Conservation (phyloP, 2,888 invertebrate genomes). For the Morpho helenor region DNA sequence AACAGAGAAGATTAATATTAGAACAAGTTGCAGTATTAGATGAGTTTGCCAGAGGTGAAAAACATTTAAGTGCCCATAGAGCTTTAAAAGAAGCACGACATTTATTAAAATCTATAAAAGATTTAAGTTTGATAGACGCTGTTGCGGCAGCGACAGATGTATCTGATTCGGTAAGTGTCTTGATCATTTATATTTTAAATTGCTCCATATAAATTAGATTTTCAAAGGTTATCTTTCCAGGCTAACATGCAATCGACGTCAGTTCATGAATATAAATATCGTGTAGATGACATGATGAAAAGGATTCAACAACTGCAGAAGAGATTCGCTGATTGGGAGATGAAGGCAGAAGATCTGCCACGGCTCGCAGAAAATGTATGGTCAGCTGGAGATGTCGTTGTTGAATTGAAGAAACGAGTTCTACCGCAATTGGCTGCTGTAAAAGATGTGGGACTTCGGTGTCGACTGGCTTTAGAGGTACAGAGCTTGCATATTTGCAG, state of each 20-base stretch:
- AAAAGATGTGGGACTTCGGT: constrained; percentile 49
- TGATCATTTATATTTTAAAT: background rate
- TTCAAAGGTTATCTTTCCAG: constrained; percentile 35
- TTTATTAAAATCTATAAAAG: constrained; percentile 58
- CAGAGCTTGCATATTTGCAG: constrained; percentile 5
- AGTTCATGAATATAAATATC: constrained; percentile 60
- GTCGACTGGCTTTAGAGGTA: constrained; percentile 58
- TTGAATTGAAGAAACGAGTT: constrained; percentile 67
- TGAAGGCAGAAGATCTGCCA: constrained; percentile 63
- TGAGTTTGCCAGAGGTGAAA: constrained; percentile 69
- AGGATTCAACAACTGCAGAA: constrained; percentile 43
- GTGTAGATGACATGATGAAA: constrained; percentile 47
- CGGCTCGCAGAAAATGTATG: constrained; percentile 67
- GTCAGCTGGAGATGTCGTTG: constrained; percentile 67
- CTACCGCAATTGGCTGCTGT: constrained; percentile 47
- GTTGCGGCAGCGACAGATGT: constrained; percentile 61
- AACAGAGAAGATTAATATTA: constrained; percentile 48
- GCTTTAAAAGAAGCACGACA: constrained; percentile 67
- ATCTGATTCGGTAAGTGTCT: constrained; percentile 53
- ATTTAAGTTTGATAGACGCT: constrained; percentile 55
- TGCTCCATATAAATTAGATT: constrained; percentile 2
- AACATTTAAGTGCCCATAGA: constrained; percentile 64
- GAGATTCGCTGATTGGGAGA: constrained; percentile 52
- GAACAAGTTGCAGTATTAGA: constrained; percentile 66
- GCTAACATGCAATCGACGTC: constrained; percentile 66